Evolutionary conservation across 2,797 vertebrate species (phyloP), one percentile per base, ranked within the genome.

Genomic region (Helicolenus hilgendorfi): DNA sequence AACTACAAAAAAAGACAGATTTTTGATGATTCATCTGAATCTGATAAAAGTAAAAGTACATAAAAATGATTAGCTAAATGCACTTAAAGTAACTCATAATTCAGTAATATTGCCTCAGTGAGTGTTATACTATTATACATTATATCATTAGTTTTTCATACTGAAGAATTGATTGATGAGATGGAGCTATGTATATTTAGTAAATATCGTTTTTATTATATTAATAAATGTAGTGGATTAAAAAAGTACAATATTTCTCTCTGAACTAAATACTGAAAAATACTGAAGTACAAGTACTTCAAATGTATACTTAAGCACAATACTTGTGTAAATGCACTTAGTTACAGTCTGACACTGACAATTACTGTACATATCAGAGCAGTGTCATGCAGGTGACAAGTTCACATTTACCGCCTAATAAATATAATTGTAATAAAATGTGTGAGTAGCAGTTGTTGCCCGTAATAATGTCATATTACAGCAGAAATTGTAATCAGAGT

Each of bases 401-500:
- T 82, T 22, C 20, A n/a, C 45, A 59, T 80, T 93, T 88, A 88
- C 80, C 60, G 68, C 77, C 76, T 62, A 89, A 38, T 92, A 80
- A 89, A 91, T n/a, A 70, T 56, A 76, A 75, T 68, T 73, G 86
- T 72, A 72, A 78, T 89, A 79, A 82, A 91, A 65, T 71, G 1
- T 35, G 62, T n/a, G 18, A n/a, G 68, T 65, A 89, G 79, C 67
- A 79, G 77, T 83, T 91, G 78, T 78, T 65, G 64, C 59, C 78
- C 53, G 63, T 89, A 91, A 92, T 68, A 85, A 85, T 72, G 87
- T 92, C 85, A 87, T 69, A 91, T 88, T 93, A 89, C 65, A 73
- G 76, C 72, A 81, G 85, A 18, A 78, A 88, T 63, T 4, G 67
- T 72, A 94, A 91, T 92, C 86, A 93, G 69, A 88, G 81, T 89